These are phyloP conservation scores for Plemyria rubiginata DNA, from an alignment of 2,888 invertebrate genomes.

Conservation along the genomic window DNA sequence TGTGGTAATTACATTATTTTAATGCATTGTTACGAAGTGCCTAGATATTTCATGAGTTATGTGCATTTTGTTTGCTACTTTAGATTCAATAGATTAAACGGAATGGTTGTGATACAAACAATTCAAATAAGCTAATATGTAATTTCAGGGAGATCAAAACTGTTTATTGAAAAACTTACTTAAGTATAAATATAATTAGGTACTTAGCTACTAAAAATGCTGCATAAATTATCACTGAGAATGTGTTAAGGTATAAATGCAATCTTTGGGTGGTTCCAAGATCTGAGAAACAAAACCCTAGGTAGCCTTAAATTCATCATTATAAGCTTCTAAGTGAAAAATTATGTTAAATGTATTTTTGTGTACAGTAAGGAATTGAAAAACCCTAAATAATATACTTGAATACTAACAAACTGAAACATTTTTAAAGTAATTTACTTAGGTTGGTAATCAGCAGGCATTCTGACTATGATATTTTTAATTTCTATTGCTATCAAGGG, in stretches of 20 bases:
- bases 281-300: too few relatives aligned
- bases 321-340: neutral
- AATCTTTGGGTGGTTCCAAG: neutral
- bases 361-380: neutral
- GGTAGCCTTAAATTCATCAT: too few relatives aligned
- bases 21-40: too few relatives aligned
- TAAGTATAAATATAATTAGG: too few relatives aligned
- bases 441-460: slow-evolving; percentile 62
- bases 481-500: slow-evolving; percentile 67
- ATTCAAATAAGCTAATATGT: too few relatives aligned
- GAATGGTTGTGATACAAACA: too few relatives aligned
- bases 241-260: neutral
- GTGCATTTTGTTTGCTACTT: too few relatives aligned
- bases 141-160: too few relatives aligned
- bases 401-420: slow-evolving; percentile 1
- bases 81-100: too few relatives aligned
- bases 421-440: slow-evolving; percentile 22
- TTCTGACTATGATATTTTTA: slow-evolving; percentile 63
- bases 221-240: neutral
- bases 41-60: too few relatives aligned
- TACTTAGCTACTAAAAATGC: neutral
- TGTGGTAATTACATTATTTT: too few relatives aligned
- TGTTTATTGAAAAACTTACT: too few relatives aligned
- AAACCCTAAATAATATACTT: neutral
- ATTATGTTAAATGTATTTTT: neutral